These are phyloP conservation scores for Polydesmus complanatus DNA, from an alignment of 2,888 invertebrate genomes.

Conservation along the genomic window DNA sequence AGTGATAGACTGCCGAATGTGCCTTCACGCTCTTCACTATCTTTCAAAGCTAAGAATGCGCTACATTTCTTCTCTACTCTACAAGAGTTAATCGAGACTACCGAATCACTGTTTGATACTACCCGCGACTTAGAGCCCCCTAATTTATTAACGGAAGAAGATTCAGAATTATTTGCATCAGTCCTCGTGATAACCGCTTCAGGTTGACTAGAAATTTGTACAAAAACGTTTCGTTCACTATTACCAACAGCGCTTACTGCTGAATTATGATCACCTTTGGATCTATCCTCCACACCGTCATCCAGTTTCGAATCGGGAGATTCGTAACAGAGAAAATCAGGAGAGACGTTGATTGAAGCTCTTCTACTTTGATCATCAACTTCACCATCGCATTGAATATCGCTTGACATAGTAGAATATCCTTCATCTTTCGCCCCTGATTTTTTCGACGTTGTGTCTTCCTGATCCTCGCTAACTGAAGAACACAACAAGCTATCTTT, in stretches of 20 bases:
- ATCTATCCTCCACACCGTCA: neutral
- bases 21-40: neutral
- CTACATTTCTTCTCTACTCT: neutral
- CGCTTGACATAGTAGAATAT: constrained; percentile 70
- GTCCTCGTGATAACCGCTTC: neutral
- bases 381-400: constrained; percentile 50
- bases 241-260: neutral
- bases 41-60: neutral
- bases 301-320: neutral
- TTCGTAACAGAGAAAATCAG: constrained; percentile 12
- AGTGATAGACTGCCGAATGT: constrained; percentile 8
- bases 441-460: constrained; percentile 7
- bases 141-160: neutral
- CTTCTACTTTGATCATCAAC: constrained; percentile 8
- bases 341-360: constrained; percentile 12
- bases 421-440: constrained; percentile 60
- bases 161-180: neutral
- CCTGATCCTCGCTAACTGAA: constrained; percentile 48
- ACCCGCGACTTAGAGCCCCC: neutral
- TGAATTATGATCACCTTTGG: neutral
- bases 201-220: neutral
- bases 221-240: neutral
- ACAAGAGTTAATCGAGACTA: neutral
- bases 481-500: constrained; percentile 5
- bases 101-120: neutral